These are phyloP conservation scores for Beroe ovata DNA, from an alignment of 37 sponge, comb jelly and placozoan genomes.

Conservation along the genomic window DNA sequence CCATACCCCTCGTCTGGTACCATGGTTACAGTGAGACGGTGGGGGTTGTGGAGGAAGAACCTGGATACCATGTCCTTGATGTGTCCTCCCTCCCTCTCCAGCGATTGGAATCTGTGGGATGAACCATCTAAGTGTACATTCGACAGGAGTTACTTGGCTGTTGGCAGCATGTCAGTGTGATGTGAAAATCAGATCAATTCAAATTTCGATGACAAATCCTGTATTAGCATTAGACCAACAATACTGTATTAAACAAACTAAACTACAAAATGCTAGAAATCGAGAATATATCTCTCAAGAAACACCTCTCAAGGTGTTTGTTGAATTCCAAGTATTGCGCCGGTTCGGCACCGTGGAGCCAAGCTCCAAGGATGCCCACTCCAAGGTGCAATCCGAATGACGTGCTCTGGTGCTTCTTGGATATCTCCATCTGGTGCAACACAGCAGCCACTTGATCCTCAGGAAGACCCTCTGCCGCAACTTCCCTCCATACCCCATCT, in stretches of 20 bases:
- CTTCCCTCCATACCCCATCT: slow-evolving; percentile 22
- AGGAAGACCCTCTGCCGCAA: slow-evolving; percentile 76
- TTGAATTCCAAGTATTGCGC: slow-evolving; percentile 67
- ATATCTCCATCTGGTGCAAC: slow-evolving; percentile 76
- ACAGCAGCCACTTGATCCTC: slow-evolving; percentile 79
- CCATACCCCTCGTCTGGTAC: slow-evolving; percentile 71
- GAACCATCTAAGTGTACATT: too few relatives aligned
- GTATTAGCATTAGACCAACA: too few relatives aligned
- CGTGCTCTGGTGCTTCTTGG: slow-evolving; percentile 69
- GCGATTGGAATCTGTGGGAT: neutral
- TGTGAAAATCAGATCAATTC: too few relatives aligned
- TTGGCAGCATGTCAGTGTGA: too few relatives aligned
- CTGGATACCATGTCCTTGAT: slow-evolving; percentile 72
- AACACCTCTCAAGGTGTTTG: slow-evolving; percentile 67
- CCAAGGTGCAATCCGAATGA: slow-evolving; percentile 80
- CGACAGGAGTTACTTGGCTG: too few relatives aligned
- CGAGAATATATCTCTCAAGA: too few relatives aligned
- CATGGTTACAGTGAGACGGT: slow-evolving; percentile 82
- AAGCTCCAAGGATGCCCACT: slow-evolving; percentile 73
- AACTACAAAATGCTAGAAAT: too few relatives aligned
- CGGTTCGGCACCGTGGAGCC: slow-evolving; percentile 82
- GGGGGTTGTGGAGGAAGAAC: slow-evolving; percentile 82
- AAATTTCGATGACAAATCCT: too few relatives aligned
- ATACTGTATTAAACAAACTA: too few relatives aligned
- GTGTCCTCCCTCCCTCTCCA: neutral